phyloP scores from a whole-genome alignment of 2,888 invertebrate genomes.

The Leptinotarsa tumamoca region DNA sequence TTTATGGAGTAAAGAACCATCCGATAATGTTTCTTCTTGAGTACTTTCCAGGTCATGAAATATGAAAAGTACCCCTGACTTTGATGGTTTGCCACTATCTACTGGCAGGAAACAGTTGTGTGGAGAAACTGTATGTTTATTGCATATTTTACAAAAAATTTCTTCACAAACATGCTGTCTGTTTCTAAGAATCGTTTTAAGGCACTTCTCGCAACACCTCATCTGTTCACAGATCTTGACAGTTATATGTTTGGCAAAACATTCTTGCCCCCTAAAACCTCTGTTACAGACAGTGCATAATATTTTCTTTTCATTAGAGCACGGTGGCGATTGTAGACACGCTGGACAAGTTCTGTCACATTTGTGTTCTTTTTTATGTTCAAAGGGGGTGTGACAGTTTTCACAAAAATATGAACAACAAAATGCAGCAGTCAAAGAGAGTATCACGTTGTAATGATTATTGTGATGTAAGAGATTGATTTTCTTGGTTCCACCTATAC shows the following conservation, averaged over 20 bases:
- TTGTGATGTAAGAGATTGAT: slow-evolving; percentile 36
- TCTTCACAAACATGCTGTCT: not conserved
- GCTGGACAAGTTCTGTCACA: slow-evolving; percentile 31
- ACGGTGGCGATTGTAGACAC: slow-evolving; percentile 6
- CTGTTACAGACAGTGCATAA: not conserved
- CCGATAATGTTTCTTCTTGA: not conserved
- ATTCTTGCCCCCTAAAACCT: not conserved
- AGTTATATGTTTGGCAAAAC: not conserved
- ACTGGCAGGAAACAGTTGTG: not conserved
- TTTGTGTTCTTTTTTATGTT: not conserved
- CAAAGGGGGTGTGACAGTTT: no score
- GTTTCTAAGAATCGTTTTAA: not conserved
- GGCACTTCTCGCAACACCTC: not conserved
- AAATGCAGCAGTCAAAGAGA: slow-evolving; percentile 32
- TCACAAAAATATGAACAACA: slow-evolving; percentile 5
- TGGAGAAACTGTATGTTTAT: not conserved
- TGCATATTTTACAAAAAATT: not conserved
- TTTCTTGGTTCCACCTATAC: slow-evolving; percentile 1
- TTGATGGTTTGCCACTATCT: not conserved
- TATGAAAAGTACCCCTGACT: not conserved
- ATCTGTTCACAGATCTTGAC: not conserved
- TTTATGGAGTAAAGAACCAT: slow-evolving; percentile 7
- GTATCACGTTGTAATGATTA: slow-evolving; percentile 30
- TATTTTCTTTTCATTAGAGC: not conserved
- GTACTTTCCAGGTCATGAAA: slow-evolving; percentile 6